Evolutionary conservation across 64 coral and sea anemone genomes (phyloP), one percentile per base, ranked within the genome.

Genomic region (Actinia equina): DNA sequence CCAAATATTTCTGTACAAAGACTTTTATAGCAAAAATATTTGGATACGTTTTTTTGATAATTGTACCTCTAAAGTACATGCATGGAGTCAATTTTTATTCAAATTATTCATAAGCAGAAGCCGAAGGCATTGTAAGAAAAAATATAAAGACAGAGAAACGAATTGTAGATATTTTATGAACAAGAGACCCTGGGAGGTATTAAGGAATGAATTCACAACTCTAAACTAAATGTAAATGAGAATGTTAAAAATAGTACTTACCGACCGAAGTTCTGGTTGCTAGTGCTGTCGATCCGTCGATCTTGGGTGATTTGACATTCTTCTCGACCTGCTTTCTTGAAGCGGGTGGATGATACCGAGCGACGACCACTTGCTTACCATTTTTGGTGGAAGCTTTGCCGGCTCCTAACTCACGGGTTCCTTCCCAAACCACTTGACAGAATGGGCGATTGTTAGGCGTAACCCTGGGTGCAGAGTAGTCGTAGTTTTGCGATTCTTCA

Each of bases 391-490:
- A 58, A 76, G 97, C 87, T 63, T 87, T 89, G 44, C 93, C 97
- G 41, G 88, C 97, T 46, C 97, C 97, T 14, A 99, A 27, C 43
- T 95, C 93, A 53, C 93, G 90, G 17, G 88, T 93, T 56, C 86
- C 93, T 51, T 95, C 88, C 97, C 97, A 99, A 53, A 99, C 46
- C 42, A 99, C 88, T 86, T 99, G 97, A 85, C 90, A 93, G 83
- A 99, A 99, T 27, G 93, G 89, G 87, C 93, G 93, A 77, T 91
- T 91, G 42, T 77, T 82, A 23, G 93, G 56, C 16, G 61, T 99
- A 81, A 99, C 71, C 17, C 82, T 52, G 17, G 86, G 74, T 44
- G 69, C 84, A 13, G 71, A 76, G 42, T 93, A 95, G 70, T 95
- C 89, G 77, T 93, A 99, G 85, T 95, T 53, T 2, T 86, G 70